phyloP scores from a whole-genome alignment of 2,797 vertebrate genomes.

The Ceyx erithaca region DNA sequence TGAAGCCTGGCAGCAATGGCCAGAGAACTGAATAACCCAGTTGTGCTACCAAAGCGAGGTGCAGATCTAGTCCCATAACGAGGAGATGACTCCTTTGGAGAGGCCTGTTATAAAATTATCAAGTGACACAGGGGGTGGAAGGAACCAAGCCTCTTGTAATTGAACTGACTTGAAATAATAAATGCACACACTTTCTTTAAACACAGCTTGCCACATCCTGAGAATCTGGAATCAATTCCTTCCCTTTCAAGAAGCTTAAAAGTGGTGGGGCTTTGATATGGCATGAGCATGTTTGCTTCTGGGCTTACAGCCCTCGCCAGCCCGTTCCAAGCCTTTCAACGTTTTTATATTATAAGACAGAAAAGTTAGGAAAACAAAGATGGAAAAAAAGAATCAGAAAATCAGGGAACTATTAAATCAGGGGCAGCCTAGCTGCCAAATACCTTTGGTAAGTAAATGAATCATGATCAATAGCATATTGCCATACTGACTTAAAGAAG shows the following conservation, averaged over 20 bases:
- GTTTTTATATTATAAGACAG: constrained; percentile 53
- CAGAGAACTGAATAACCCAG: background rate
- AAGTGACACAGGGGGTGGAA: constrained; percentile 24
- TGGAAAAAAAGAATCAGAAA: constrained; percentile 46
- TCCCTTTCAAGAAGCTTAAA: constrained; percentile 70
- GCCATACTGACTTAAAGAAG: background rate
- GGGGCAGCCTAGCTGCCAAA: background rate
- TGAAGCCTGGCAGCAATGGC: background rate
- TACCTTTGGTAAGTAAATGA: constrained; percentile 37
- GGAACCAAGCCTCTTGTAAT: constrained; percentile 53
- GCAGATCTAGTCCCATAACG: background rate
- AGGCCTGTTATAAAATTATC: constrained; percentile 63
- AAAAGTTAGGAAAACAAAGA: constrained; percentile 69
- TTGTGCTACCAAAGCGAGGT: background rate
- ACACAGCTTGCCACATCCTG: constrained; percentile 76
- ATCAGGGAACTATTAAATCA: constrained; percentile 56
- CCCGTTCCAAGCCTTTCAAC: constrained; percentile 51
- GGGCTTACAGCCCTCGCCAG: constrained; percentile 66
- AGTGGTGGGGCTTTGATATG: constrained; percentile 68
- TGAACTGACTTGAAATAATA: constrained; percentile 77
- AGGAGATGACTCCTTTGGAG: constrained; percentile 23
- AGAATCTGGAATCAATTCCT: constrained; percentile 73
- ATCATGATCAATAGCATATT: constrained; percentile 62
- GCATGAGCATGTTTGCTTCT: constrained; percentile 70
- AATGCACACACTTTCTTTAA: constrained; percentile 73